These are phyloP conservation scores for Elgonia sp. DNA, from an alignment of 2,888 invertebrate species.

Conservation along the genomic window DNA sequence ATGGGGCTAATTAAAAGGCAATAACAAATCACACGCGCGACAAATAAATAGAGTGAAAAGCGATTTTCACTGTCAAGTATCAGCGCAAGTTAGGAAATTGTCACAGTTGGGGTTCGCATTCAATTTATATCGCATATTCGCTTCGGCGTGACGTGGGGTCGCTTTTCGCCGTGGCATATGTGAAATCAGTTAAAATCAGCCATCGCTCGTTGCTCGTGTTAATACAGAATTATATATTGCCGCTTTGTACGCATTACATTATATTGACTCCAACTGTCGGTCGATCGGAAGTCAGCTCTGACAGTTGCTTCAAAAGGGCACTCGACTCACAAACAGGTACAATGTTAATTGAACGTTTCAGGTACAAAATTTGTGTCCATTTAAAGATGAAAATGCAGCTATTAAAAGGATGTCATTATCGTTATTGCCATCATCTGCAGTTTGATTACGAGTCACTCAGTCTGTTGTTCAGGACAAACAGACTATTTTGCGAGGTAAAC, in stretches of 20 bases:
- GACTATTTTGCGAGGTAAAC: slow-evolving; percentile 32
- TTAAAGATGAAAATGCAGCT: slow-evolving; percentile 49
- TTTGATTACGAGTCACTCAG: slow-evolving; percentile 30
- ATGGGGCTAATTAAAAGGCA: slow-evolving; percentile 44
- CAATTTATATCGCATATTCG: slow-evolving; percentile 72
- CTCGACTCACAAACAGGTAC: slow-evolving; percentile 72
- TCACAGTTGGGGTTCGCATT: slow-evolving; percentile 74
- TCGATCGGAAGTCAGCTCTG: slow-evolving; percentile 77
- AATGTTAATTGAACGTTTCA: slow-evolving; percentile 73
- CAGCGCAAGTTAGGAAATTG: slow-evolving; percentile 70
- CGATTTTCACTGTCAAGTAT: slow-evolving; percentile 64
- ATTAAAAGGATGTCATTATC: slow-evolving; percentile 65
- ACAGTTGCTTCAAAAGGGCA: slow-evolving; percentile 73
- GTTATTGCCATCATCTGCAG: slow-evolving; percentile 66
- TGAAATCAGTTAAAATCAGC: slow-evolving; percentile 81
- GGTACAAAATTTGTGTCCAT: slow-evolving; percentile 58
- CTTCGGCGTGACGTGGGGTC: slow-evolving; percentile 73
- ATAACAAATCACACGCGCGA: slow-evolving; percentile 51
- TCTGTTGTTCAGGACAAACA: slow-evolving; percentile 11
- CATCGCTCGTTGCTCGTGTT: slow-evolving; percentile 76
- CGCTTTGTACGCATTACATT: slow-evolving; percentile 73
- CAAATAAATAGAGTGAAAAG: slow-evolving; percentile 69
- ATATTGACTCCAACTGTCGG: slow-evolving; percentile 82
- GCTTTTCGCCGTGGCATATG: slow-evolving; percentile 80
- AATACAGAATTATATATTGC: slow-evolving; percentile 73